Base-by-base conservation (phyloP, 1,140 invertebrate species). In the Anagrus nilaparvatae region DNA sequence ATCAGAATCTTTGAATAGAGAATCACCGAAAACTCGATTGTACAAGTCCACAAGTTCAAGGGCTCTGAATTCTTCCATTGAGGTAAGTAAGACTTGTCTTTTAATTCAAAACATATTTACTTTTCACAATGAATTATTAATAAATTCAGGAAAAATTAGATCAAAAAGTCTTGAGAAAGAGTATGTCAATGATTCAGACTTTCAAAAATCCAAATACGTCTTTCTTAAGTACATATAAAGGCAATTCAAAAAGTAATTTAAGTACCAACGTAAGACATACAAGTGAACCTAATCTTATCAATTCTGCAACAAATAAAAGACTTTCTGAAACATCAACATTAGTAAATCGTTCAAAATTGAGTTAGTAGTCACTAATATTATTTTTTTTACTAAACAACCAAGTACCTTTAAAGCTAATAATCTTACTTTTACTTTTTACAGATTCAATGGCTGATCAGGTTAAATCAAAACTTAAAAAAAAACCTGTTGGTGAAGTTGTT, bases 391-490 rank as follows among this genome's bases (percentile, higher is more conserved):
- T 30, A 28, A 21, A 24, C 10, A 23, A 8, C n/a, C n/a, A n/a
- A n/a, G n/a, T n/a, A n/a, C n/a, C n/a, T n/a, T n/a, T n/a, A n/a
- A 27, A n/a, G 17, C 14, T 21, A 24, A 20, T 30, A 36, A 20
- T 24, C 2, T 24, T 24, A 13, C 18, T 28, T 31, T 30, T 31
- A 23, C 10, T n/a, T 38, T 37, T 24, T 17, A 14, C 24, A 31
- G 6, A 18, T 30, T 23, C 38, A n/a, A 42, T 21, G 29, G 2
- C 33, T 9, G 36, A 42, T 41, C 50, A 41, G 17, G 44, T 58
- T 17, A 66, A 58, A 51, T 58, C 34, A 20, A 65, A 61, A 49
- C 43, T 65, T 1, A 63, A 61, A 30, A 55, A 53, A 20, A 63
- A 57, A 39, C 9, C 36, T 5, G 51, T 52, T 8, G 8, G 27